Percentiles rank a stretch among this genome's conserved stretches.
Conservation (phyloP, 2,797 vertebrate genomes). For the Lacerta viridis region DNA sequence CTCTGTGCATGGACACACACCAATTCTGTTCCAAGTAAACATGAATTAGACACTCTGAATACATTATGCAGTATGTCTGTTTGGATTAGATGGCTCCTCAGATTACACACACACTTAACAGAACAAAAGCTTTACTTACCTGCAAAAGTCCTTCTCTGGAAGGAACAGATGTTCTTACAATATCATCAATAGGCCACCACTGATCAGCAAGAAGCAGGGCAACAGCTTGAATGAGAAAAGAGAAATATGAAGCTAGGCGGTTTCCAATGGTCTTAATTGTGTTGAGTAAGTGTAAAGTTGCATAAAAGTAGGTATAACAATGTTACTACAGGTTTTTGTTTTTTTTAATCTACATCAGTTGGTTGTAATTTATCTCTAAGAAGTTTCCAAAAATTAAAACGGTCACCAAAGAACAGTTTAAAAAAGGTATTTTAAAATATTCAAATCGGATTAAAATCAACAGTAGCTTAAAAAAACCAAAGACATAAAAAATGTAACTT, state of each 20-base stretch:
- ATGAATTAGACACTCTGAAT: not conserved
- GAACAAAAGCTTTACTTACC: constrained; percentile 74
- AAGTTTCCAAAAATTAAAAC: too few relatives aligned
- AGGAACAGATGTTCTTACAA: constrained; percentile 85
- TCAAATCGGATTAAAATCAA: too few relatives aligned
- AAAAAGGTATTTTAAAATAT: too few relatives aligned
- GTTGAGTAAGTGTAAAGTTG: constrained; percentile 23
- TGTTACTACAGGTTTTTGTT: not conserved
- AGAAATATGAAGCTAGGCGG: constrained; percentile 50
- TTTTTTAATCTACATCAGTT: too few relatives aligned
- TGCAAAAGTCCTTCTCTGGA: constrained; percentile 84
- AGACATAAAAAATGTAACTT: too few relatives aligned
- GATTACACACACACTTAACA: not conserved
- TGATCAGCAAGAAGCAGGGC: constrained; percentile 88
- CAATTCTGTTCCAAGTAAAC: not conserved
- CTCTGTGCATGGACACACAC: not conserved
- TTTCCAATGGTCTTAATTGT: constrained; percentile 3
- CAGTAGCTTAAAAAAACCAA: too few relatives aligned
- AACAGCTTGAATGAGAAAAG: constrained; percentile 79
- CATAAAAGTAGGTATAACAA: not conserved
- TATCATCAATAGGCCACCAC: constrained; percentile 91
- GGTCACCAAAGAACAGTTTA: too few relatives aligned
- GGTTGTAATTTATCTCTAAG: too few relatives aligned
- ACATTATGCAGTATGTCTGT: not conserved
- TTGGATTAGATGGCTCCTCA: not conserved